Percentiles rank a stretch among this genome's conserved stretches.
These are phyloP conservation scores for Regulus satrapa DNA, from an alignment of 2,113 vertebrate species.

Conservation along the genomic window DNA sequence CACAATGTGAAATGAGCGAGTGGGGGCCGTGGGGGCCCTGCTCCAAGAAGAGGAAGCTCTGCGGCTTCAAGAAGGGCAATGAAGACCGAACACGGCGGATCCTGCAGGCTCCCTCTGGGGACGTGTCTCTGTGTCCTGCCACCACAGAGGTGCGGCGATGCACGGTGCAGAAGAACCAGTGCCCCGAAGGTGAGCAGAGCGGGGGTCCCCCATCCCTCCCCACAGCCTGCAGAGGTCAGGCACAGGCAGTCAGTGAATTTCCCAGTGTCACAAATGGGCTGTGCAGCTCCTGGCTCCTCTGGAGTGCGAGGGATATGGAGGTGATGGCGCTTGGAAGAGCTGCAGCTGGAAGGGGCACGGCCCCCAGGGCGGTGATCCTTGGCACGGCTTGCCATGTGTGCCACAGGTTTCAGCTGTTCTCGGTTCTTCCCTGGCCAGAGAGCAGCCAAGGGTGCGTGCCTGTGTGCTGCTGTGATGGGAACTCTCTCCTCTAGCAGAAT, in stretches of 20 bases:
- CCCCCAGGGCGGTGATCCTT: background rate
- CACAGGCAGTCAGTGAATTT: background rate
- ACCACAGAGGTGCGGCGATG: slow-evolving; percentile 85
- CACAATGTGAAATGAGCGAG: slow-evolving; percentile 90
- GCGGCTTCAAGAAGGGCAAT: slow-evolving; percentile 90
- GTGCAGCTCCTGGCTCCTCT: rapidly evolving
- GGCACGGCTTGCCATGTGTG: background rate
- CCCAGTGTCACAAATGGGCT: background rate
- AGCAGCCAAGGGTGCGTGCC: background rate
- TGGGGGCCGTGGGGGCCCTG: slow-evolving; percentile 93
- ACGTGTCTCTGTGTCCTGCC: slow-evolving; percentile 74
- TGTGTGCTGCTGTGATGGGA: rapidly evolving
- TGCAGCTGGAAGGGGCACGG: background rate
- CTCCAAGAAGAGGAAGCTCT: slow-evolving; percentile 90
- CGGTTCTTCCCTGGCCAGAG: background rate
- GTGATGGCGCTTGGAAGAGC: background rate
- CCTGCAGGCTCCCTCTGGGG: slow-evolving; percentile 71
- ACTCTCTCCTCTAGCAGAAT: background rate
- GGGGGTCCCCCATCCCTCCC: background rate
- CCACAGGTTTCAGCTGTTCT: background rate
- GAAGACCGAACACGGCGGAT: slow-evolving; percentile 82
- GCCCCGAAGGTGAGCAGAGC: slow-evolving; percentile 79
- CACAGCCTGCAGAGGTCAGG: background rate
- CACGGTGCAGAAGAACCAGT: slow-evolving; percentile 78
- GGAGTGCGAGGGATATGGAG: rapidly evolving